Evolutionary conservation across 1,140 invertebrate species (phyloP).

Genomic region (Notospermus geniculatus): DNA sequence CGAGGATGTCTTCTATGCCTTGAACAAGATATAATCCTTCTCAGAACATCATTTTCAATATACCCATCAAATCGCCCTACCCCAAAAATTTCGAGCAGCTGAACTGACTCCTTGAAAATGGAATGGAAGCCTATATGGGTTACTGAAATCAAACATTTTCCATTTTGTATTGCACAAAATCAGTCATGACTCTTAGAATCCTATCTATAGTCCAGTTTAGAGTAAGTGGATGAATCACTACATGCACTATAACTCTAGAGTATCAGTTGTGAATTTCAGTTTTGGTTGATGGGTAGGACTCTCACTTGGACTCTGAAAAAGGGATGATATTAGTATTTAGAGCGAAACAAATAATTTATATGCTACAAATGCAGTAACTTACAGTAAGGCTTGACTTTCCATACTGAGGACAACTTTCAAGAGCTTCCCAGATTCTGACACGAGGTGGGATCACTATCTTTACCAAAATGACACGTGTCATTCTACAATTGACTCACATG

Average conservation of each 20-base stretch:
- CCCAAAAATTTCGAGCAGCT: too few relatives aligned
- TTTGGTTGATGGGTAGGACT: slow-evolving; percentile 2
- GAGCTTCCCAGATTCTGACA: neutral
- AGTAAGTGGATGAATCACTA: too few relatives aligned
- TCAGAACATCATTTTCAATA: too few relatives aligned
- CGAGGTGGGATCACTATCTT: neutral
- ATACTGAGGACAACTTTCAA: neutral
- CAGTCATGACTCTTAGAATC: too few relatives aligned
- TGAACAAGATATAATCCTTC: too few relatives aligned
- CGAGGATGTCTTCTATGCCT: too few relatives aligned
- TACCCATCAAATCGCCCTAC: too few relatives aligned
- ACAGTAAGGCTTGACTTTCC: neutral
- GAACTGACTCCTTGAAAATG: too few relatives aligned
- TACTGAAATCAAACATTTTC: too few relatives aligned
- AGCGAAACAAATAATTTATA: neutral
- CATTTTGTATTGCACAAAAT: too few relatives aligned
- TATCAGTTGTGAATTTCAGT: slow-evolving; percentile 4
- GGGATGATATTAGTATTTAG: neutral
- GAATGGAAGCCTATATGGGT: too few relatives aligned
- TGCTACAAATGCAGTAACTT: neutral
- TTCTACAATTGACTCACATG: neutral
- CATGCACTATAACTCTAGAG: neutral
- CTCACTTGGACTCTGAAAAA: slow-evolving; percentile 6
- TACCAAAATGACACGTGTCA: neutral
- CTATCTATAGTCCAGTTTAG: too few relatives aligned